Base-by-base conservation (phyloP, 1,140 invertebrate genomes). In the Sarcophaga peregrina region DNA sequence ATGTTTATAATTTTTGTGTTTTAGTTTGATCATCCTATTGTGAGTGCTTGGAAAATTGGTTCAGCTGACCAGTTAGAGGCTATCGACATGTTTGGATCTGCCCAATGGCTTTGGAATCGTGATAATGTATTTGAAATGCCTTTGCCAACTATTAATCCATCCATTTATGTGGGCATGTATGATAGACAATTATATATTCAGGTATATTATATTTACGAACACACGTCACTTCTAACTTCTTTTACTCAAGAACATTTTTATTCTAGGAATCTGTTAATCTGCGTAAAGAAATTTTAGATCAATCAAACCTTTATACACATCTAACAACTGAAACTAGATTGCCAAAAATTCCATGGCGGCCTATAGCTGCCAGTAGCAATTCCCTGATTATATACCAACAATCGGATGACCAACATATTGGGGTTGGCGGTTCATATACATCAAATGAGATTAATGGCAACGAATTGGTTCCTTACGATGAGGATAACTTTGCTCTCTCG, bases 141-240 rank as follows among this genome's bases (percentile, higher is more conserved):
- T 81, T 17, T 82, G 52, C 15, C 81, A 72, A 52, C 81, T 54
- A 13, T 86, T 82, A 1, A 91, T 73, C 95, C 96, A 1, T 92
- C 94, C 11, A 91, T 98, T 5, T 98, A 98, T 91, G 90, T 98
- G 52, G 97, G 97, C 68, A 95, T 96, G 91, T 95, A 97, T 90
- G 92, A 97, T 47, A 94, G 94, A 82, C 91, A 95, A 92, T 88
- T 96, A 8, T 96, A 96, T 86, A 94, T 96, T 84, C 95, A 96
- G 91, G 95, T 95, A 84, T 72, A 90, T 95, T 93, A n/a, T 58
- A 37, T 37, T 37, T 37, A 37, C 25, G 25, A 37, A 37, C 4
- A 1, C 15, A 7, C 4, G 7, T 15, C 20, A n/a, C 20, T n/a
- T 15, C 20, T 62, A 62, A 62, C 11, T 62, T 62, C 13, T n/a